A percentile compares a stretch with the other conserved stretches of the same genome.
Evolutionary conservation across 2,888 invertebrate species (phyloP).

Genomic region (Rhingia campestris): DNA sequence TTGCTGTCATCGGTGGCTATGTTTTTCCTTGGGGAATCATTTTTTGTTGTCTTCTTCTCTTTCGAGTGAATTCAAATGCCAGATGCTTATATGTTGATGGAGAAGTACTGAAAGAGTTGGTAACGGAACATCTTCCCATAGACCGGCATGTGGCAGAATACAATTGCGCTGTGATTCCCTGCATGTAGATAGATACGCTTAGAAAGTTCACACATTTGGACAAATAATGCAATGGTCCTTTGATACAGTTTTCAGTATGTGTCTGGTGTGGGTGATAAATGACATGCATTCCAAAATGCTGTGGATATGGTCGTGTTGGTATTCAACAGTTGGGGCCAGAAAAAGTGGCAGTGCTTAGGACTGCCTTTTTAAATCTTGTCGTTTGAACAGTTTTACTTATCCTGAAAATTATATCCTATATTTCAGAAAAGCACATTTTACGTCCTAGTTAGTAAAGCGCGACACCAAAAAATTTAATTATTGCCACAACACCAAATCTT

Average conservation of each 20-base stretch:
- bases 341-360: background rate
- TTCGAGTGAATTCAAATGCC: conserved; percentile 43
- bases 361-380: background rate
- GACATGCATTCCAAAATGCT: conserved; percentile 22
- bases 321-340: conserved; percentile 6
- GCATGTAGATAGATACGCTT: conserved; percentile 25
- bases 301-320: background rate
- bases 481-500: too few relatives aligned
- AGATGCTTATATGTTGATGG: conserved; percentile 37
- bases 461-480: too few relatives aligned
- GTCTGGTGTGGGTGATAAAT: conserved; percentile 45
- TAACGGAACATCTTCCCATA: conserved; percentile 30
- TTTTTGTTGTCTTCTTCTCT: conserved; percentile 1
- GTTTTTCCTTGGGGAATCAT: conserved; percentile 41
- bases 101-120: background rate
- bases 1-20: conserved; percentile 32
- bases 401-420: too few relatives aligned
- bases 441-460: too few relatives aligned
- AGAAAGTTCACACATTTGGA: conserved; percentile 61
- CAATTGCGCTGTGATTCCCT: conserved; percentile 29
- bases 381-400: background rate
- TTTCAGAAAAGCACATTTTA: too few relatives aligned
- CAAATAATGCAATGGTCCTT: conserved; percentile 49
- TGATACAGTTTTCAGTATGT: conserved; percentile 47
- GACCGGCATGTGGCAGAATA: conserved; percentile 36